These are phyloP conservation scores for Hycleus phaleratus DNA, from an alignment of 1,140 invertebrate genomes.

Conservation along the genomic window DNA sequence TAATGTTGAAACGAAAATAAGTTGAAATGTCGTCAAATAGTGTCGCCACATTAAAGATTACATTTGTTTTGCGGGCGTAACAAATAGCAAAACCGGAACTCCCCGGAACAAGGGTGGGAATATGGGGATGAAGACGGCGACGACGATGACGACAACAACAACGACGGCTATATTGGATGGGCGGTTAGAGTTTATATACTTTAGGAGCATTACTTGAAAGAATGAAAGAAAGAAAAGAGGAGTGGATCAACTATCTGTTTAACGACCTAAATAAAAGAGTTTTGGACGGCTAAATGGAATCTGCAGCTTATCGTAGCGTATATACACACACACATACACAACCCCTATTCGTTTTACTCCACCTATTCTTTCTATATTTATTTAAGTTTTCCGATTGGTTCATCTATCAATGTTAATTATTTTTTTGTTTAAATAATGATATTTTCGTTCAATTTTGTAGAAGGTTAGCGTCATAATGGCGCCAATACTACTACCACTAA, in stretches of 20 bases:
- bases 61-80: too few relatives aligned
- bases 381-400: conserved; percentile 26
- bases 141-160: too few relatives aligned
- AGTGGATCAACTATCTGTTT: conserved; percentile 31
- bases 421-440: neutral
- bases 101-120: too few relatives aligned
- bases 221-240: conserved; percentile 11
- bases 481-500: too few relatives aligned
- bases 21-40: too few relatives aligned
- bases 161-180: too few relatives aligned
- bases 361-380: too few relatives aligned
- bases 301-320: conserved; percentile 28
- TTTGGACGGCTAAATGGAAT: conserved; percentile 38
- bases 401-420: conserved; percentile 28
- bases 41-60: too few relatives aligned
- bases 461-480: neutral
- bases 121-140: too few relatives aligned
- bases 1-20: too few relatives aligned
- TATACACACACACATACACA: conserved; percentile 26
- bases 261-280: conserved; percentile 38
- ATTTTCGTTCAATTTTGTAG: neutral
- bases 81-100: too few relatives aligned
- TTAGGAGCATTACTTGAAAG: neutral
- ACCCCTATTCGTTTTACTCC: neutral
- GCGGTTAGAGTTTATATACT: too few relatives aligned